Percentiles rank a stretch among this genome's conserved stretches.
phyloP scores from a whole-genome alignment of 2,888 invertebrate genomes.

The Agrypnus murinus region DNA sequence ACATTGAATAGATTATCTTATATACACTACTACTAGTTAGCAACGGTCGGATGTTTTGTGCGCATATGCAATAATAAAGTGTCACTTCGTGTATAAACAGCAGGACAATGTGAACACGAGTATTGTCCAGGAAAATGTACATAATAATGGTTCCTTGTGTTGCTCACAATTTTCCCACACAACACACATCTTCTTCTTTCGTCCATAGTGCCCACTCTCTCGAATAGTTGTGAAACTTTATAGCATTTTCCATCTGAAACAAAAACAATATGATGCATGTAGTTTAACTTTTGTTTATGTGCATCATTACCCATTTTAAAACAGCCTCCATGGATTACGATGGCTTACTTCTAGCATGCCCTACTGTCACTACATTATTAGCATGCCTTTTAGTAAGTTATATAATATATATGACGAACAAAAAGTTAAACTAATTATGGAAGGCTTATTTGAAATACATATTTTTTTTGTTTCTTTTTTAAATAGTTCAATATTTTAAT shows the following conservation, averaged over 20 bases:
- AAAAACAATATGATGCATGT: constrained; percentile 55
- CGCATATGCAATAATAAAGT: constrained; percentile 76
- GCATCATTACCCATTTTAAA: constrained; percentile 53
- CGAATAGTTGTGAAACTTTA: constrained; percentile 76
- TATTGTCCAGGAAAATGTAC: constrained; percentile 77
- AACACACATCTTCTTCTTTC: constrained; percentile 75
- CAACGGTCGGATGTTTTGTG: constrained; percentile 73
- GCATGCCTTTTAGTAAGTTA: constrained; percentile 34
- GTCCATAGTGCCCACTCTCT: constrained; percentile 75
- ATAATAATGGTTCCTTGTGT: constrained; percentile 77
- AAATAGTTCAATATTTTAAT: too few relatives aligned
- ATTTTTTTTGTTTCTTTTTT: not conserved
- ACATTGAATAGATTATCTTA: constrained; percentile 2
- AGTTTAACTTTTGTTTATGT: constrained; percentile 28
- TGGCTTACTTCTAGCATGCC: constrained; percentile 57
- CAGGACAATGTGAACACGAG: constrained; percentile 75
- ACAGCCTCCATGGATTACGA: constrained; percentile 50
- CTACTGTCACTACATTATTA: constrained; percentile 50
- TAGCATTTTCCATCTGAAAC: constrained; percentile 75
- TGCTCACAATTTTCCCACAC: constrained; percentile 78
- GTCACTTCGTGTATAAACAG: constrained; percentile 76
- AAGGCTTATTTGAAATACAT: constrained; percentile 2
- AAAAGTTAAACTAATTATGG: constrained; percentile 18
- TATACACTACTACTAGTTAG: constrained; percentile 62
- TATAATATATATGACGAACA: constrained; percentile 12